phyloP scores from a whole-genome alignment of 1,140 invertebrate genomes.

The Drosophila leontia region DNA sequence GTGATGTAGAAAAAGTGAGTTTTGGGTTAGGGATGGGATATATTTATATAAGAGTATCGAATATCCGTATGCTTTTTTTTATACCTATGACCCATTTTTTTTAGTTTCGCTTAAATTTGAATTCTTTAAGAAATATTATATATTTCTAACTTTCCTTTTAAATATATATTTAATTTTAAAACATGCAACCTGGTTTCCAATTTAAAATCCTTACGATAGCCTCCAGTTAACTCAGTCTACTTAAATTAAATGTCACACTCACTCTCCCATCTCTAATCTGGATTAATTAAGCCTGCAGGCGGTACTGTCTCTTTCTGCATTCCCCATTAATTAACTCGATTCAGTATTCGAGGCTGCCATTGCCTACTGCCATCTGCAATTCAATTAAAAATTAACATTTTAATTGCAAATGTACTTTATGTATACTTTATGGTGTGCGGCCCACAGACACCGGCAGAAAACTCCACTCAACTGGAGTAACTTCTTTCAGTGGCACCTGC shows the following conservation, averaged over 20 bases:
- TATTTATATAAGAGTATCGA: background rate
- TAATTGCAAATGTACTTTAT: conserved; percentile 82
- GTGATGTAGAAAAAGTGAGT: conserved; percentile 33
- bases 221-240: too few relatives aligned
- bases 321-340: conserved; percentile 67
- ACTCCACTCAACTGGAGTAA: conserved; percentile 51
- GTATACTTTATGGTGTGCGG: conserved; percentile 47
- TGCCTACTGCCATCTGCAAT: conserved; percentile 64
- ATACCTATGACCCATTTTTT: background rate
- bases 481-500: conserved; percentile 43
- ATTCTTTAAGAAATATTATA: too few relatives aligned
- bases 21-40: conserved; percentile 12
- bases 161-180: too few relatives aligned
- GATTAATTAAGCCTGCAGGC: conserved; percentile 16
- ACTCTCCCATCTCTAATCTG: conserved; percentile 21
- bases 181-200: too few relatives aligned
- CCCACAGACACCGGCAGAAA: conserved; percentile 19
- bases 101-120: background rate
- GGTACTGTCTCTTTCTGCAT: background rate
- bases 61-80: too few relatives aligned
- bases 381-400: conserved; percentile 85
- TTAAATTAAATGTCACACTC: conserved; percentile 7
- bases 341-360: conserved; percentile 48
- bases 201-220: too few relatives aligned
- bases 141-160: too few relatives aligned